phyloP scores from a whole-genome alignment of 2,888 invertebrate genomes.

The Cloeon dipterum region DNA sequence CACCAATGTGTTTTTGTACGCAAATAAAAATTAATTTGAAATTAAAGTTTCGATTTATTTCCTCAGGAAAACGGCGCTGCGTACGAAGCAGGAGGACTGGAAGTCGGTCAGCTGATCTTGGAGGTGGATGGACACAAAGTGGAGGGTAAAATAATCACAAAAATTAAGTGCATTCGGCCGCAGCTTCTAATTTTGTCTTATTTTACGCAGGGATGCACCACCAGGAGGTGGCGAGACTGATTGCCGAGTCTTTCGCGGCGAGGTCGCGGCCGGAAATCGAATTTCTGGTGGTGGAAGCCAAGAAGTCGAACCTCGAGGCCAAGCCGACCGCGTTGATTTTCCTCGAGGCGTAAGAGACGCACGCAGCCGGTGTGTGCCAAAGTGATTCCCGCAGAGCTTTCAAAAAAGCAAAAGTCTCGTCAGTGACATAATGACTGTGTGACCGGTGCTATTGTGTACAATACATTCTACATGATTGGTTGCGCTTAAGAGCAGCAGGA shows the following conservation, averaged over 20 bases:
- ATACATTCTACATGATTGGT: no score
- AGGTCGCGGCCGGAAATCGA: conserved; percentile 73
- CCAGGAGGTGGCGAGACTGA: conserved; percentile 74
- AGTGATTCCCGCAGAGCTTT: background rate
- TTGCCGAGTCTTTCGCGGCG: conserved; percentile 83
- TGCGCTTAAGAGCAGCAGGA: no score
- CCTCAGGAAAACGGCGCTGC: conserved; percentile 84
- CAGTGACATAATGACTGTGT: background rate
- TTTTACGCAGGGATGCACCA: conserved; percentile 52
- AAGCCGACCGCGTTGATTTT: conserved; percentile 79
- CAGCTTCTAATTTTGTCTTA: background rate
- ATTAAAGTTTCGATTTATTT: conserved; percentile 2
- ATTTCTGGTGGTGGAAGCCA: conserved; percentile 80
- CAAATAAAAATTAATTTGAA: no score
- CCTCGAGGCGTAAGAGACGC: conserved; percentile 53
- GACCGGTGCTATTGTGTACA: background rate
- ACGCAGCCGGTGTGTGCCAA: background rate
- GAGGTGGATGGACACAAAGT: conserved; percentile 62
- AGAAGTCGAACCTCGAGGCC: conserved; percentile 76
- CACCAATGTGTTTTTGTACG: no score
- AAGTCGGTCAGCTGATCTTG: conserved; percentile 83
- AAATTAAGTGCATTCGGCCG: background rate
- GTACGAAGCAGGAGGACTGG: conserved; percentile 73
- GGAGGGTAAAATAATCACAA: conserved; percentile 18
- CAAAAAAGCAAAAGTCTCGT: background rate